These are phyloP conservation scores for Pseudochirops cupreus DNA, from an alignment of 2,797 vertebrate genomes.

Conservation along the genomic window DNA sequence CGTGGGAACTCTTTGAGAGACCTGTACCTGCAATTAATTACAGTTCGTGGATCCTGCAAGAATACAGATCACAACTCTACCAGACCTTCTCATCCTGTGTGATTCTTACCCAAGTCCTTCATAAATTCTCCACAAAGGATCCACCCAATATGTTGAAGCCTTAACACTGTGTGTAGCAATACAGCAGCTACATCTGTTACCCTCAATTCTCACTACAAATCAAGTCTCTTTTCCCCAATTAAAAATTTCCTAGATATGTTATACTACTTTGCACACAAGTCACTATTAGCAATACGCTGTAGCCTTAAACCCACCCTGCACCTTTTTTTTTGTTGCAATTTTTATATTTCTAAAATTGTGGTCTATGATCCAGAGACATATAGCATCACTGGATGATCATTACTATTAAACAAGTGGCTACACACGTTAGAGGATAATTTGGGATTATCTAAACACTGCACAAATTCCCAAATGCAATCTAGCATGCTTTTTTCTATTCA, in stretches of 20 bases:
- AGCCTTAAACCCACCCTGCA: background rate
- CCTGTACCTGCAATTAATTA: background rate
- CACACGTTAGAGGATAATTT: background rate
- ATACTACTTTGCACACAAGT: background rate
- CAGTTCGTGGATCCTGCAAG: background rate
- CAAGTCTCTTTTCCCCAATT: background rate
- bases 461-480: background rate
- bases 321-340: background rate
- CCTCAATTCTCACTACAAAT: background rate
- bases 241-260: background rate
- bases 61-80: background rate
- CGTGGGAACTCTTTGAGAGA: background rate
- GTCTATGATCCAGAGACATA: background rate
- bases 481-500: background rate
- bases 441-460: background rate
- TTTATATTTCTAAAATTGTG: background rate
- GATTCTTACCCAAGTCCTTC: background rate
- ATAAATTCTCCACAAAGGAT: background rate
- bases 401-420: background rate
- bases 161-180: background rate
- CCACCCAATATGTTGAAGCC: background rate
- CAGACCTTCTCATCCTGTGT: background rate
- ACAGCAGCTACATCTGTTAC: background rate
- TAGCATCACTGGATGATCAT: background rate
- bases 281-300: background rate